These are phyloP conservation scores for Phasia obesa DNA, from an alignment of 2,888 invertebrate species.

Conservation along the genomic window DNA sequence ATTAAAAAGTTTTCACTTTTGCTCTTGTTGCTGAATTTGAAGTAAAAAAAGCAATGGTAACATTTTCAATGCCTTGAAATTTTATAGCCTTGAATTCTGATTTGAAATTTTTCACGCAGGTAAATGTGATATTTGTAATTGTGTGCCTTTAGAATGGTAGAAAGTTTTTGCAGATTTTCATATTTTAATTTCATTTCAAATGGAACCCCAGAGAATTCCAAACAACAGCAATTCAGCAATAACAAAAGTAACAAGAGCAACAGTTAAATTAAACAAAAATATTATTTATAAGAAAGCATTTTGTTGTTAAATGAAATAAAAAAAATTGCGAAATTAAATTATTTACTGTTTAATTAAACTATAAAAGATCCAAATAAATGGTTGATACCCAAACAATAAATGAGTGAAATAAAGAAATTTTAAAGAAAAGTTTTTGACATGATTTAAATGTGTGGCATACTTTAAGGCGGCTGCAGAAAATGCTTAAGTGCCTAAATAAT, in stretches of 20 bases:
- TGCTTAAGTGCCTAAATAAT: neutral
- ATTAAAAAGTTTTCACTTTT: constrained; percentile 68
- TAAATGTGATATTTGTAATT: constrained; percentile 2
- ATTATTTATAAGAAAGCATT: neutral
- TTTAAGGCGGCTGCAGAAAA: neutral
- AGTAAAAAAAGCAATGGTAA: neutral
- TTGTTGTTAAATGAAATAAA: neutral
- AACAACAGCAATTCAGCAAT: constrained; percentile 36
- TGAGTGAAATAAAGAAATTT: neutral
- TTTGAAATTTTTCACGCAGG: constrained; percentile 52
- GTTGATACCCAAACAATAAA: neutral
- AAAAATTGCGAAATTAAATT: constrained; percentile 20
- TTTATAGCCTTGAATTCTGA: constrained; percentile 60
- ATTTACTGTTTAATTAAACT: constrained; percentile 15
- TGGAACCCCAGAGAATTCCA: constrained; percentile 66
- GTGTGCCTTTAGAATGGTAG: neutral
- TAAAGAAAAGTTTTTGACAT: neutral
- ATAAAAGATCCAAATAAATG: constrained; percentile 16
- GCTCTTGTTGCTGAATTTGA: constrained; percentile 1
- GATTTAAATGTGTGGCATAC: neutral
- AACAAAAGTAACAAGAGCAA: neutral
- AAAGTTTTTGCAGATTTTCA: constrained; percentile 57
- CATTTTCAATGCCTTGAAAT: constrained; percentile 58
- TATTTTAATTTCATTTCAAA: constrained; percentile 71
- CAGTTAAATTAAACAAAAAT: constrained; percentile 27